These are phyloP conservation scores for Tor tambroides DNA, from an alignment of 2,113 vertebrate genomes.

Conservation along the genomic window DNA sequence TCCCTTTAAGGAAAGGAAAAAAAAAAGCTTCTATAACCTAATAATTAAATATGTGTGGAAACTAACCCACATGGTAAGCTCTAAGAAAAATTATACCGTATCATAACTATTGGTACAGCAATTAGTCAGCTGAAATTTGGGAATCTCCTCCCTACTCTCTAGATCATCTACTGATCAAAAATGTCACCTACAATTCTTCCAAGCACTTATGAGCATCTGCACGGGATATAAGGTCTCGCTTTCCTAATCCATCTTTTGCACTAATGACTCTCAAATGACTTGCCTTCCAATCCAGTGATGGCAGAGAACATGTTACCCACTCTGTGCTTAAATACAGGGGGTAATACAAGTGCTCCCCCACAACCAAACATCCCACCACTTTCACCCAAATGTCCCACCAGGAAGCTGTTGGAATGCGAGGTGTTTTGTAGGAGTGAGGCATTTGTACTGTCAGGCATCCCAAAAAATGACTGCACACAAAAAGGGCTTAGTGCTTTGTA, in stretches of 20 bases:
- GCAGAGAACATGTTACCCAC: constrained; percentile 17
- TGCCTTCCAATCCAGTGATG: not conserved
- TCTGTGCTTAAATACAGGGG: constrained; percentile 8
- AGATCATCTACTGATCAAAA: not conserved
- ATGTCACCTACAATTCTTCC: not conserved
- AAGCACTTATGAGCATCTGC: not conserved
- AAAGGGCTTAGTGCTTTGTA: constrained; percentile 64
- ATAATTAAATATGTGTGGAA: not conserved
- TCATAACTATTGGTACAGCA: not conserved
- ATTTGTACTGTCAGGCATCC: constrained; percentile 49
- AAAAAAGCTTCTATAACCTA: not conserved
- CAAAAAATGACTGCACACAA: constrained; percentile 58
- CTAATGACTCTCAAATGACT: constrained; percentile 12
- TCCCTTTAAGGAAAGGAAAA: not conserved
- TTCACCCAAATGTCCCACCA: constrained; percentile 44
- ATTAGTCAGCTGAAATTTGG: not conserved
- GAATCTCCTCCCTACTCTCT: not conserved
- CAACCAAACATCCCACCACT: constrained; percentile 28
- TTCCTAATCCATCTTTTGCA: constrained; percentile 9
- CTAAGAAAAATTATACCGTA: not conserved
- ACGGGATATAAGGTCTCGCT: not conserved
- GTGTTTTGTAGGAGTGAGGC: constrained; percentile 37
- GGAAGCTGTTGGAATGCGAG: constrained; percentile 48
- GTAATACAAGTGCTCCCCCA: constrained; percentile 9
- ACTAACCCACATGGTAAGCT: not conserved